Percentiles rank a stretch among this genome's conserved stretches.
Evolutionary conservation across 2,888 invertebrate genomes (phyloP).

Genomic region (Mechanitis mazaeus): DNA sequence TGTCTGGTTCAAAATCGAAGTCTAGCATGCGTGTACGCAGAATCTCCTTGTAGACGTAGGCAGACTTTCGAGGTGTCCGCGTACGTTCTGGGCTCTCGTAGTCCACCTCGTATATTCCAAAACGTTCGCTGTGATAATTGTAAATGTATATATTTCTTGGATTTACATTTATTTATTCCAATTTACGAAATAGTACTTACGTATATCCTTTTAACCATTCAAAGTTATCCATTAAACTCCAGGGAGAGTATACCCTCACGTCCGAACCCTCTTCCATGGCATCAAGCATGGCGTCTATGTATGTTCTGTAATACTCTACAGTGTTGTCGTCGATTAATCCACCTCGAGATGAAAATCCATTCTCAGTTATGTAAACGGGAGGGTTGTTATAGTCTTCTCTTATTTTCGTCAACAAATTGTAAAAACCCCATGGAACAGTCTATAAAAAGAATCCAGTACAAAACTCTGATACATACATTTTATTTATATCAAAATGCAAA

Average conservation of each 20-base stretch:
- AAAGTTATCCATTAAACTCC: constrained; percentile 80
- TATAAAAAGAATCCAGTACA: constrained; percentile 32
- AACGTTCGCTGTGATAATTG: constrained; percentile 60
- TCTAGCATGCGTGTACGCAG: constrained; percentile 49
- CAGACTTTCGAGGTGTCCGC: constrained; percentile 79
- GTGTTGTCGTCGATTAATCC: constrained; percentile 59
- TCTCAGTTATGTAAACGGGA: constrained; percentile 75
- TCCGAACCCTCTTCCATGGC: constrained; percentile 61
- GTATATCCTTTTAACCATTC: constrained; percentile 76
- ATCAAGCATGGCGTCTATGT: constrained; percentile 55
- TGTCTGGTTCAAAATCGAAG: constrained; percentile 39
- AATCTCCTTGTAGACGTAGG: constrained; percentile 66
- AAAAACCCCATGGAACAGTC: constrained; percentile 75
- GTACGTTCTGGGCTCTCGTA: constrained; percentile 73
- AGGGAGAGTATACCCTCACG: constrained; percentile 70
- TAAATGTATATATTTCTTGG: background rate
- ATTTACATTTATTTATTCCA: background rate
- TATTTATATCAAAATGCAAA: background rate
- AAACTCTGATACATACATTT: background rate
- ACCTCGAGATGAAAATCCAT: constrained; percentile 52
- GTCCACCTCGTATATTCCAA: constrained; percentile 81
- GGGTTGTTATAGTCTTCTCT: constrained; percentile 67
- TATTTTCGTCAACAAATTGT: constrained; percentile 68
- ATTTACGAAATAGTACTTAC: constrained; percentile 42
- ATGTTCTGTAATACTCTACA: constrained; percentile 48